Evolutionary conservation across 2,888 invertebrate genomes (phyloP).

Genomic region (Brenthis hecate): DNA sequence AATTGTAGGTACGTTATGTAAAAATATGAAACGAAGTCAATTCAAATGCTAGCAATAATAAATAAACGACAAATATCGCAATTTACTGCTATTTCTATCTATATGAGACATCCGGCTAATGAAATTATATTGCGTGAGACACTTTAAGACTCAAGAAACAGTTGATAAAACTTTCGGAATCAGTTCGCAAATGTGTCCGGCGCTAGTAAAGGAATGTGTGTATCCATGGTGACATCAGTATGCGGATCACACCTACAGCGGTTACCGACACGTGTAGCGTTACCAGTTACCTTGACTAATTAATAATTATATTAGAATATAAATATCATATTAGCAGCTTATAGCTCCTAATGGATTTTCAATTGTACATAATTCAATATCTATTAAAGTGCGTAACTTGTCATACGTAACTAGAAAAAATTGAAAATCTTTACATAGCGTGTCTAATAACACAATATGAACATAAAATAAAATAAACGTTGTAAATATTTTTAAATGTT

Average conservation of each 20-base stretch:
- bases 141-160: background rate
- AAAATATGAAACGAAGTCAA: too few relatives aligned
- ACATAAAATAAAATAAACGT: background rate
- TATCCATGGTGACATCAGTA: constrained; percentile 67
- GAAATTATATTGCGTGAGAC: too few relatives aligned
- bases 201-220: constrained; percentile 61
- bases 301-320: constrained; percentile 60
- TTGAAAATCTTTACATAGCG: constrained; percentile 1
- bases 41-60: too few relatives aligned
- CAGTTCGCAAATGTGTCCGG: constrained; percentile 33
- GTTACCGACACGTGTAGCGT: constrained; percentile 69
- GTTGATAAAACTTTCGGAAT: constrained; percentile 7
- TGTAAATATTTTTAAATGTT: background rate
- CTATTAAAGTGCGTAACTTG: constrained; percentile 11
- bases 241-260: constrained; percentile 62
- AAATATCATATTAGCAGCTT: constrained; percentile 53
- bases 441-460: background rate
- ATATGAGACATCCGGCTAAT: too few relatives aligned
- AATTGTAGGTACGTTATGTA: too few relatives aligned
- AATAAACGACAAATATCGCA: too few relatives aligned
- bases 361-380: constrained; percentile 28
- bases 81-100: too few relatives aligned
- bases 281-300: constrained; percentile 66
- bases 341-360: constrained; percentile 49
- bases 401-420: background rate